Evolutionary conservation across 2,113 vertebrate genomes (phyloP).

Genomic region (Peucedramus taeniatus): DNA sequence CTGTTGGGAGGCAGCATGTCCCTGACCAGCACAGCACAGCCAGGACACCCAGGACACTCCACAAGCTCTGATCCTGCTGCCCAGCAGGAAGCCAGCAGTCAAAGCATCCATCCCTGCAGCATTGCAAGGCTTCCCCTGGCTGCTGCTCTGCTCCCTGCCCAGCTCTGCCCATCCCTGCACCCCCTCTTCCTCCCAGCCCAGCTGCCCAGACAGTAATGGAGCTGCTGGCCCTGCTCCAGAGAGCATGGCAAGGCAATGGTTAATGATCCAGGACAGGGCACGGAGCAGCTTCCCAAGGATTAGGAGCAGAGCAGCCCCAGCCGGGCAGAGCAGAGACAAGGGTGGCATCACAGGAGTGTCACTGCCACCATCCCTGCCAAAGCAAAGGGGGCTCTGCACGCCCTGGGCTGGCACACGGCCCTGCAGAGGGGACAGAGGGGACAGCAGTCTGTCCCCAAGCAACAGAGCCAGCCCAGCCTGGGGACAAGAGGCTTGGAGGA

Average conservation of each 20-base stretch:
- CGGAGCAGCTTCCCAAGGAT: background rate
- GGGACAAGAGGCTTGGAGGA: background rate
- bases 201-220: background rate
- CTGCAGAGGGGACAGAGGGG: background rate
- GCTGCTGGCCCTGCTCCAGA: slow-evolving; percentile 16
- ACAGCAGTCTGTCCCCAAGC: background rate
- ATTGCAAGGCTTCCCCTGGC: rapidly evolving
- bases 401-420: background rate
- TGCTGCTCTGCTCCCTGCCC: background rate
- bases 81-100: background rate
- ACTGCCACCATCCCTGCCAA: rapidly evolving
- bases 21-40: rapidly evolving
- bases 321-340: background rate
- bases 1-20: rapidly evolving
- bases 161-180: background rate
- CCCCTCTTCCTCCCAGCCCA: background rate
- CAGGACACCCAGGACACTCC: rapidly evolving
- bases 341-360: background rate
- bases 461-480: background rate
- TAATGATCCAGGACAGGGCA: background rate
- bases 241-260: background rate
- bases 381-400: background rate
- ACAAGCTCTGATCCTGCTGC: too few relatives aligned
- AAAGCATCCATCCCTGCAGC: background rate
- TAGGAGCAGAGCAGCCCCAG: background rate